phyloP scores from a whole-genome alignment of 1,140 invertebrate species.

The Drosophila bocqueti region DNA sequence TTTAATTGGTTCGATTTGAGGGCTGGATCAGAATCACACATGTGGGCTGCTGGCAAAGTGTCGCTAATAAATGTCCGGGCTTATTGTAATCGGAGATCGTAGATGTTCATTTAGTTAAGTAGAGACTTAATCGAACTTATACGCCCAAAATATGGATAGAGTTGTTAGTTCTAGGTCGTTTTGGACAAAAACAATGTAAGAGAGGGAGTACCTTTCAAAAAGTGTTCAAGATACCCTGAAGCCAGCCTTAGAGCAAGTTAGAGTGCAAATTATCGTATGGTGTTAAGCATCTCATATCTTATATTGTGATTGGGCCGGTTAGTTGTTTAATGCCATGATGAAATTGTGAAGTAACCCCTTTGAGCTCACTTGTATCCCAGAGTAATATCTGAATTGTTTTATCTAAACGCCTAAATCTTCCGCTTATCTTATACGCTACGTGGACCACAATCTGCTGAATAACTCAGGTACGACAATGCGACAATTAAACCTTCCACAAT shows the following conservation, averaged over 20 bases:
- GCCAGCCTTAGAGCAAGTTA: too few relatives aligned
- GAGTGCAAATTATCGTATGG: too few relatives aligned
- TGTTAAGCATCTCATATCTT: neutral
- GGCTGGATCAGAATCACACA: constrained; percentile 1
- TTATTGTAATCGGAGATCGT: neutral
- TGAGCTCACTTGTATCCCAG: neutral
- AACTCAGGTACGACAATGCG: constrained; percentile 20
- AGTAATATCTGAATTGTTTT: constrained; percentile 18
- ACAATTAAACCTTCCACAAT: constrained; percentile 16
- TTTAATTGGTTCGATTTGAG: constrained; percentile 58
- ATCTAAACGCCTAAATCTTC: constrained; percentile 16
- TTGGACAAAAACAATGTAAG: too few relatives aligned
- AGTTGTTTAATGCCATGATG: neutral
- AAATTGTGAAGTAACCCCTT: neutral
- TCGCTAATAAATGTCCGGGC: neutral
- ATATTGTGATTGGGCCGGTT: neutral
- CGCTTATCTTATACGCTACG: constrained; percentile 23
- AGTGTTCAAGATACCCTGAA: too few relatives aligned
- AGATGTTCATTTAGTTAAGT: neutral
- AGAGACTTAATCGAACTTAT: neutral
- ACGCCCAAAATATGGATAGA: neutral
- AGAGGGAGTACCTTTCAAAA: too few relatives aligned
- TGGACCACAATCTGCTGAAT: constrained; percentile 7
- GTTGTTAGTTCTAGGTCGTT: neutral
- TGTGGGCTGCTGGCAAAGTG: neutral